Base-by-base conservation (phyloP, 2,888 invertebrate species). In the Nomada lathburiana region DNA sequence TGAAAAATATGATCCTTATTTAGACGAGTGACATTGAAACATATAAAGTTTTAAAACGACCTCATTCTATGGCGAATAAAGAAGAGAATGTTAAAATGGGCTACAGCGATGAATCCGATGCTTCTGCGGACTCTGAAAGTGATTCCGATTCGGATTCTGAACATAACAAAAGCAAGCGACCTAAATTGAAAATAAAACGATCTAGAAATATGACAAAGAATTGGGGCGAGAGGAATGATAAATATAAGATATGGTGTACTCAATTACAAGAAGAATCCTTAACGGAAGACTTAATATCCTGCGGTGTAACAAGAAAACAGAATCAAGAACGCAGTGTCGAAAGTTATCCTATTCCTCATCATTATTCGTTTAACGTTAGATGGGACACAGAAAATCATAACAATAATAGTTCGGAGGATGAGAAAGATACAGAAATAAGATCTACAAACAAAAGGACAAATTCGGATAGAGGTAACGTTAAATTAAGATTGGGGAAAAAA, bases 161-260 rank as follows among this genome's bases (percentile, higher is more conserved):
- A 4, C 92, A 93, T 23, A 94, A 94, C 23, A 92, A 89, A 77
- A 92, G 94, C 0, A 96, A 96, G 89, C 95, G 95, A 77, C 95
- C 95, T 11, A 95, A 95, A 91, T 90, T 95, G 23, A 94, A 94
- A 80, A 87, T 93, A 18, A 94, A 94, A 86, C 94, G 95, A 26
- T 84, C 88, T 11, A 91, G 87, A 83, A 81, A 85, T 71, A 88
- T 94, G 76, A 93, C 94, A 5, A 94, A 91, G 82, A 69, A 92
- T 89, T 74, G 92, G 18, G 94, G 94, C 20, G 88, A 94, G 0
- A 95, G 94, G 26, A 95, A 95, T 83, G 96, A 96, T 76, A 96
- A 96, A 93, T 97, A 97, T 91, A 97, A 97, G 93, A 95, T 98
- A 85, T 98, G 98, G 98, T 95, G 95, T 86, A 94, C 94, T 2